phyloP scores from a whole-genome alignment of 1,140 invertebrate genomes.

The Hyposmocoma kahamanoa region DNA sequence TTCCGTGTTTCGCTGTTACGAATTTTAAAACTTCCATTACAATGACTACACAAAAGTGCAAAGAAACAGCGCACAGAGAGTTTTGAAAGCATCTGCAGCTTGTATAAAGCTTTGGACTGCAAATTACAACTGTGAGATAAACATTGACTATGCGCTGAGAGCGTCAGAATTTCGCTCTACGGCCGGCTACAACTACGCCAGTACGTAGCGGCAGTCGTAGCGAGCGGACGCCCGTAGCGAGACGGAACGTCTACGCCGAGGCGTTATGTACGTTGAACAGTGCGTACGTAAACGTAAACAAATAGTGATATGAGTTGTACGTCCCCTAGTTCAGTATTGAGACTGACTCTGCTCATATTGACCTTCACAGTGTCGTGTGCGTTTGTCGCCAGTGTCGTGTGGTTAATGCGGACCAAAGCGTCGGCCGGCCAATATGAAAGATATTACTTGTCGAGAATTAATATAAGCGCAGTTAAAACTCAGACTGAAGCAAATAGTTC shows the following conservation, averaged over 20 bases:
- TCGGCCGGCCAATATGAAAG: conserved; percentile 60
- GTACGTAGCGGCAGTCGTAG: conserved; percentile 45
- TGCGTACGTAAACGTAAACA: conserved; percentile 58
- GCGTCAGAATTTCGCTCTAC: conserved; percentile 14
- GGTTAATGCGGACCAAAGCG: conserved; percentile 51
- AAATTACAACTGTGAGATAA: conserved; percentile 63
- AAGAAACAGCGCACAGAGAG: conserved; percentile 56
- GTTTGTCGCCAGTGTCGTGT: conserved; percentile 63
- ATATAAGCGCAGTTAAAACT: conserved; percentile 50
- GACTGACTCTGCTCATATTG: conserved; percentile 59
- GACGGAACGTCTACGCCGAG: conserved; percentile 7
- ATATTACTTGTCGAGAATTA: conserved; percentile 72
- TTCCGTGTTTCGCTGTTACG: conserved; percentile 14
- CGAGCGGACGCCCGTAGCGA: conserved; percentile 36
- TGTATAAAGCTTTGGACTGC: conserved; percentile 53
- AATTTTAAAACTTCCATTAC: conserved; percentile 40
- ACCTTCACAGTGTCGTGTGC: conserved; percentile 59
- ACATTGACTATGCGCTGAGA: conserved; percentile 46
- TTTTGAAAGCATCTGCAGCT: conserved; percentile 63
- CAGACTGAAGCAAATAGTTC: conserved; percentile 40
- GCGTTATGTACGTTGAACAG: conserved; percentile 59
- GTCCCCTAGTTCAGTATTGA: conserved; percentile 50
- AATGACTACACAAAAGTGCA: conserved; percentile 50
- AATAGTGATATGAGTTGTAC: conserved; percentile 71
- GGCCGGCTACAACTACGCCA: conserved; percentile 30